phyloP scores from a whole-genome alignment of 2,113 vertebrate genomes.

The Phyllostomus hastatus region DNA sequence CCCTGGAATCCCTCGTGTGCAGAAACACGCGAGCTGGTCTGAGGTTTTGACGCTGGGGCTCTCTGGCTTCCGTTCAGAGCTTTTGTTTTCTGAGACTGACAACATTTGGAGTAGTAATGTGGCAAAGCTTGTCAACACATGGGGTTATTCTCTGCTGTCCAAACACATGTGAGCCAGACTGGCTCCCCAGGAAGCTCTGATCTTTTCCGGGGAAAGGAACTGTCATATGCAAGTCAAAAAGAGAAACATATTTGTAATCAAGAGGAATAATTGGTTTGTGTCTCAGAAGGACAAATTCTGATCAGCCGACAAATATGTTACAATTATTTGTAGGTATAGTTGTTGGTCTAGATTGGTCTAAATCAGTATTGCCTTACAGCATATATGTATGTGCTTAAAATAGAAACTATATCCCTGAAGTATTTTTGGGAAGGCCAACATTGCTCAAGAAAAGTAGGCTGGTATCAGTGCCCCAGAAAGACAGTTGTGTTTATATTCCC shows the following conservation, averaged over 20 bases:
- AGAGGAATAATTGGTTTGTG: not conserved
- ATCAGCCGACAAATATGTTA: not conserved
- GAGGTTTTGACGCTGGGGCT: not conserved
- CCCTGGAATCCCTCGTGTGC: not conserved
- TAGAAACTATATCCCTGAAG: not conserved
- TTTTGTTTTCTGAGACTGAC: constrained; percentile 56
- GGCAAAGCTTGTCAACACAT: constrained; percentile 20
- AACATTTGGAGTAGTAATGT: constrained; percentile 29
- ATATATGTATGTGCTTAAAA: not conserved
- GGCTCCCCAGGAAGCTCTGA: constrained; percentile 9
- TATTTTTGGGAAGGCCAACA: not conserved
- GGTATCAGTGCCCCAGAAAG: not conserved
- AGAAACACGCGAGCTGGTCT: not conserved
- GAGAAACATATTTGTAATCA: not conserved
- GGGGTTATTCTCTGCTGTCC: not conserved
- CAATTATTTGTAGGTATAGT: not conserved
- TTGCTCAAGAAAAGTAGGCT: not conserved
- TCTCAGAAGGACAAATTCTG: not conserved
- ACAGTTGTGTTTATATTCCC: not conserved
- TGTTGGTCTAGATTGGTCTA: constrained; percentile 12
- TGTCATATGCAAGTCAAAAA: not conserved
- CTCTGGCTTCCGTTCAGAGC: constrained; percentile 10
- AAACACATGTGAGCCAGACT: not conserved
- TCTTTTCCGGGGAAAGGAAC: constrained; percentile 19
- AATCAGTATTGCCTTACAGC: not conserved